Conservation (phyloP, 2,113 vertebrate species). For the Thunnus thynnus region DNA sequence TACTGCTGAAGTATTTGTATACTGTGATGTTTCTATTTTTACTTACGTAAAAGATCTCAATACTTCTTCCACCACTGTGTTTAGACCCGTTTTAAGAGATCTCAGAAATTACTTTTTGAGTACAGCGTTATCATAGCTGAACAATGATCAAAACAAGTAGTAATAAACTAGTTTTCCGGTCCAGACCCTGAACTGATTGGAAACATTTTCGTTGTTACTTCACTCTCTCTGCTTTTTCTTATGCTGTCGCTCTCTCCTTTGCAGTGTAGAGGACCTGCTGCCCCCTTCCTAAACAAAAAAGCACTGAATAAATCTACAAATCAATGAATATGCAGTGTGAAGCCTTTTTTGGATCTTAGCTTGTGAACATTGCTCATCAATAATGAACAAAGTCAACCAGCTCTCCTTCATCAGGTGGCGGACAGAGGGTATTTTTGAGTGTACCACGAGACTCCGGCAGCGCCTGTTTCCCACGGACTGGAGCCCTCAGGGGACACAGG, state of each 20-base stretch:
- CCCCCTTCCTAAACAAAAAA: neutral
- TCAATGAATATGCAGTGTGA: conserved; percentile 1
- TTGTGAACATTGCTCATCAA: conserved; percentile 22
- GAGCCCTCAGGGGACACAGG: conserved; percentile 8
- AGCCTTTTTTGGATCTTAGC: conserved; percentile 1
- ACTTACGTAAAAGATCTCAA: no score
- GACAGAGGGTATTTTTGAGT: conserved; percentile 16
- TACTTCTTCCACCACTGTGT: no score
- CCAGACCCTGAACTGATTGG: no score
- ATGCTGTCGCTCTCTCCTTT: neutral
- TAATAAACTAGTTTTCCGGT: no score
- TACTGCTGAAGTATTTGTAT: no score
- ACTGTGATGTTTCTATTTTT: no score
- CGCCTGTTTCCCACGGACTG: conserved; percentile 35
- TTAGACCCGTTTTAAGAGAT: no score
- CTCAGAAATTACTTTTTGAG: no score
- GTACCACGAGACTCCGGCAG: conserved; percentile 10
- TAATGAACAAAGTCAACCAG: conserved; percentile 34
- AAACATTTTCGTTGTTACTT: no score
- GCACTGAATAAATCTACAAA: conserved; percentile 13
- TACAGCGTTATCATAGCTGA: no score
- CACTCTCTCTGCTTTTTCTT: neutral
- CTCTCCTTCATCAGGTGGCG: conserved; percentile 21
- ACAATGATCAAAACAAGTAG: no score
- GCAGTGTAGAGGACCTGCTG: neutral